Base-by-base conservation (phyloP, 2,113 vertebrate species). In the Lophura nycthemera region DNA sequence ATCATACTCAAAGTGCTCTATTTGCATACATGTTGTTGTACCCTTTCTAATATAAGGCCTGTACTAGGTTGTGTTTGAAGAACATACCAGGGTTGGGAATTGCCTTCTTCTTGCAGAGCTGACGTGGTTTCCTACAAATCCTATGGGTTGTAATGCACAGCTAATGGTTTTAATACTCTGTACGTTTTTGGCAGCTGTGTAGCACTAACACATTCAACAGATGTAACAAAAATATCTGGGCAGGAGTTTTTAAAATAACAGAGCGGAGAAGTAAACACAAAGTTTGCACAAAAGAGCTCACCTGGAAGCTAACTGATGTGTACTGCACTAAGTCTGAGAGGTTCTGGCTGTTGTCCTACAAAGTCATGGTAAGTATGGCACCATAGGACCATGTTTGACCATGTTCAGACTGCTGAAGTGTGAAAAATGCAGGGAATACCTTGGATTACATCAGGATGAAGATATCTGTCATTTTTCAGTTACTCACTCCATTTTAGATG, bases 61-160 rank as follows among this genome's bases (percentile, higher is more conserved):
- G 6, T 54, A 6, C 57, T 27, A 13, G 0, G 0, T 34, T 0
- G 0, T 38, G 4, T 76, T 22, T 75, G n/a, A 34, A 87, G n/a
- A 36, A 14, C 11, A 1, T 15, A 6, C 6, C 10, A 43, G 19
- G 34, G n/a, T 10, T 29, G 71, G 64, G 56, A 10, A 25, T 61
- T 76, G 61, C 50, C 38, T 71, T 29, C 38, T 21, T 54, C 8
- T 65, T 63, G 22, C 42, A 66, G 45, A 73, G 40, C 50, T 78
- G 52, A 2, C 50, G 22, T 29, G 32, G 21, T 69, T 75, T 80
- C 67, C 63, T 60, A 52, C 8, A 60, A 75, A 34, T 64, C n/a
- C 52, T 63, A 0, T 30, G 15, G 34, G 24, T 78, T 42, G 59
- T n/a, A 64, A 67, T 43, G 22, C 47, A 59, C 50, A 63, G 34